Base-by-base conservation (phyloP, 2,888 invertebrate species). In the Notodonta dromedarius region DNA sequence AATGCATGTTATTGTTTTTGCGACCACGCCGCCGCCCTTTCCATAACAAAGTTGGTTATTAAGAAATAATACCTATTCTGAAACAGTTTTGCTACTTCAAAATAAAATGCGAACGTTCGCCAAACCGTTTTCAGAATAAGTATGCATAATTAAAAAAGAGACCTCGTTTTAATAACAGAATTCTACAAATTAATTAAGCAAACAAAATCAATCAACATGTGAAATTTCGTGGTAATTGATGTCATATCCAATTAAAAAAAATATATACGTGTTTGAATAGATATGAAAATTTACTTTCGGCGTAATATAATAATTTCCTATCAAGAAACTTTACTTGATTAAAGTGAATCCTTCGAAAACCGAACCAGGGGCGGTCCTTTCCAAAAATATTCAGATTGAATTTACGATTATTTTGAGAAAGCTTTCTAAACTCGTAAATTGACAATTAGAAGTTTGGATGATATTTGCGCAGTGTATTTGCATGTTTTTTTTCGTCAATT, bases 361-460 rank as follows among this genome's bases (percentile, higher is more conserved):
- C 54, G 14, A 60, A 16, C 16, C 58, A 65, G 50, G 65, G 57
- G 58, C 40, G 9, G 59, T n/a, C 44, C 35, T 14, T 64, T 63
- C 61, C 40, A 59, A 70, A 70, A 73, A 66, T 72, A 74, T 76
- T 74, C 70, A 69, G 70, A 73, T 78, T 68, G 55, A 57, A 69
- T 73, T 74, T 74, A 73, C 74, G 68, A 66, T 65, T 69, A 66
- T 69, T 71, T 70, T 67, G 62, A 56, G 65, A 61, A 66, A 70
- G 71, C 68, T 62, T 66, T 74, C 69, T 65, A 76, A 39, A 77
- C 77, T 78, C 74, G 65, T 73, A 83, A 81, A 83, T 85, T 84
- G 80, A 72, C 80, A 85, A 84, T 84, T 79, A 79, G 58, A 80
- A 83, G 68, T 84, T 83, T 63, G 66, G 63, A 68, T 73, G 65